phyloP scores from a whole-genome alignment of 2,888 invertebrate genomes.

The Furcula furcula region DNA sequence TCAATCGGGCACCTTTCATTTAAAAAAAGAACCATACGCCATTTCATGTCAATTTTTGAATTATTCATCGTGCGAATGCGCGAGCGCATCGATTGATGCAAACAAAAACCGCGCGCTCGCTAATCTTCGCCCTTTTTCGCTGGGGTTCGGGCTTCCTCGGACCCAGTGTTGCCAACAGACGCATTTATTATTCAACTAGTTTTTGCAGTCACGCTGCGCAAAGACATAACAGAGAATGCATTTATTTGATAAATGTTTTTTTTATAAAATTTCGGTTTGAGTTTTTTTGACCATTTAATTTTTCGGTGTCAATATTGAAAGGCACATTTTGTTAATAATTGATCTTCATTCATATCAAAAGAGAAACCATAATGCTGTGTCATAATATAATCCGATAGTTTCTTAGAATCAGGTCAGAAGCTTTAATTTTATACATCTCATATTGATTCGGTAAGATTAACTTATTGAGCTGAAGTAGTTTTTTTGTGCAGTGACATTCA shows the following conservation, averaged over 20 bases:
- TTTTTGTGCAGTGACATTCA: constrained; percentile 39
- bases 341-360: constrained; percentile 57
- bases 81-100: constrained; percentile 82
- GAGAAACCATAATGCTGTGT: constrained; percentile 52
- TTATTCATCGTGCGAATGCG: constrained; percentile 81
- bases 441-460: constrained; percentile 55
- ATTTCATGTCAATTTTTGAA: constrained; percentile 82
- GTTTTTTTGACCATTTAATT: constrained; percentile 52
- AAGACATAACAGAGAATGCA: constrained; percentile 72
- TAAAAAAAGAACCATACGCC: constrained; percentile 81
- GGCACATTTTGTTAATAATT: constrained; percentile 50
- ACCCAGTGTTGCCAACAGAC: constrained; percentile 70
- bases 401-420: constrained; percentile 50
- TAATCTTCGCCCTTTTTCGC: constrained; percentile 79
- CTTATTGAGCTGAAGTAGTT: constrained; percentile 25
- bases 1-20: constrained; percentile 82
- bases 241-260: constrained; percentile 79
- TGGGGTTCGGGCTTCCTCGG: constrained; percentile 61
- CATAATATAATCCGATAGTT: constrained; percentile 46
- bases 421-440: constrained; percentile 52
- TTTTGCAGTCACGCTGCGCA: constrained; percentile 78
- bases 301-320: constrained; percentile 63
- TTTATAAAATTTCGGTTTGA: constrained; percentile 38
- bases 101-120: constrained; percentile 78
- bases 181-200: constrained; percentile 78